phyloP scores from a whole-genome alignment of 2,888 invertebrate species.

The Chymomyza fuscimana region DNA sequence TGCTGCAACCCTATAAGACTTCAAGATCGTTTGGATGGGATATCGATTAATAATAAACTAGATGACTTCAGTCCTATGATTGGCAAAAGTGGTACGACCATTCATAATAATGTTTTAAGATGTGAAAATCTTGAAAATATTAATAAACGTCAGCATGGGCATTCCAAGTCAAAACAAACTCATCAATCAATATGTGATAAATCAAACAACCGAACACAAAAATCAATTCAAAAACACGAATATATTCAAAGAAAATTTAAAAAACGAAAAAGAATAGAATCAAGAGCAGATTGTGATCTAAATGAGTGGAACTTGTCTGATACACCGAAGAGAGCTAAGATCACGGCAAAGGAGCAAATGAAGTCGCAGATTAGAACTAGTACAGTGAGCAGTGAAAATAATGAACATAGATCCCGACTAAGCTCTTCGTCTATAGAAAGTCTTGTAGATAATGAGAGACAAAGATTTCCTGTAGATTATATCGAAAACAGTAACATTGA shows the following conservation, averaged over 20 bases:
- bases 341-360: conserved; percentile 52
- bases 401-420: conserved; percentile 29
- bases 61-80: no score
- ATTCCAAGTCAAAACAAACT: conserved; percentile 56
- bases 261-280: conserved; percentile 43
- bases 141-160: conserved; percentile 24
- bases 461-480: background rate
- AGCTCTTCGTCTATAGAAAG: conserved; percentile 26
- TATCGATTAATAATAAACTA: no score
- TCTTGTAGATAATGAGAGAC: conserved; percentile 14
- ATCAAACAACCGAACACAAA: conserved; percentile 13
- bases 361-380: conserved; percentile 44
- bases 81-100: no score
- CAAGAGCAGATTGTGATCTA: background rate
- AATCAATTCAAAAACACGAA: conserved; percentile 28
- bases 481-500: conserved; percentile 56
- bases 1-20: no score
- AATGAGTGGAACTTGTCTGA: background rate
- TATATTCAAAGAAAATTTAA: conserved; percentile 33
- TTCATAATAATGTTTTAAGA: no score
- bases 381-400: conserved; percentile 36
- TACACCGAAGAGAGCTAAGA: conserved; percentile 60
- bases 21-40: no score
- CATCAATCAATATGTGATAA: conserved; percentile 60
- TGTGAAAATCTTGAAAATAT: background rate